Evolutionary conservation across 2,113 vertebrate species (phyloP).

Genomic region (Prinia subflava): DNA sequence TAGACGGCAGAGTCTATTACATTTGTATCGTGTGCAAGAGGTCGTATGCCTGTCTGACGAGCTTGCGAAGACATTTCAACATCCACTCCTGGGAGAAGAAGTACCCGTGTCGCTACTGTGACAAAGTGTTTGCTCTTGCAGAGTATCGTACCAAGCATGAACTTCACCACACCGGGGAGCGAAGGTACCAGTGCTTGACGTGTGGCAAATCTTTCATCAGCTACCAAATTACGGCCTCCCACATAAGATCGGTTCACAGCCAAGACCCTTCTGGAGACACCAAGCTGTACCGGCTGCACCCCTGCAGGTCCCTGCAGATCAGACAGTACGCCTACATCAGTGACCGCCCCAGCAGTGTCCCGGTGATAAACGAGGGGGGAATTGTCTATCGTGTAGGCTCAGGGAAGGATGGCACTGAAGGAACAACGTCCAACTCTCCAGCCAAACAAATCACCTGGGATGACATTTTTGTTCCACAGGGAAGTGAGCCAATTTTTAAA

Average conservation of each 20-base stretch:
- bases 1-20: conserved; percentile 95
- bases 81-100: conserved; percentile 98
- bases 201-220: conserved; percentile 92
- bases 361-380: conserved; percentile 78
- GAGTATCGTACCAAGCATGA: conserved; percentile 98
- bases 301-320: conserved; percentile 87
- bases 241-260: conserved; percentile 91
- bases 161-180: conserved; percentile 92
- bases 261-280: conserved; percentile 90
- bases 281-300: conserved; percentile 92
- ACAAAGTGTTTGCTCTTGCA: conserved; percentile 95
- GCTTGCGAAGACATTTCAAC: conserved; percentile 94
- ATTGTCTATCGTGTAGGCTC: conserved; percentile 81
- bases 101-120: conserved; percentile 91
- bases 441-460: conserved; percentile 87
- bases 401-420: conserved; percentile 68
- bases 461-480: conserved; percentile 87
- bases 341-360: conserved; percentile 70
- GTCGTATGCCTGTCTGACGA: conserved; percentile 93
- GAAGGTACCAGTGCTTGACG: conserved; percentile 93
- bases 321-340: conserved; percentile 85
- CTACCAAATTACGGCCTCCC: conserved; percentile 91
- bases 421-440: conserved; percentile 64
- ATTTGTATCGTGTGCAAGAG: conserved; percentile 94
- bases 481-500: conserved; percentile 74